Evolutionary conservation across 2,113 vertebrate genomes (phyloP), one percentile per base, ranked within the genome.

Genomic region (Coracopsis vasa): DNA sequence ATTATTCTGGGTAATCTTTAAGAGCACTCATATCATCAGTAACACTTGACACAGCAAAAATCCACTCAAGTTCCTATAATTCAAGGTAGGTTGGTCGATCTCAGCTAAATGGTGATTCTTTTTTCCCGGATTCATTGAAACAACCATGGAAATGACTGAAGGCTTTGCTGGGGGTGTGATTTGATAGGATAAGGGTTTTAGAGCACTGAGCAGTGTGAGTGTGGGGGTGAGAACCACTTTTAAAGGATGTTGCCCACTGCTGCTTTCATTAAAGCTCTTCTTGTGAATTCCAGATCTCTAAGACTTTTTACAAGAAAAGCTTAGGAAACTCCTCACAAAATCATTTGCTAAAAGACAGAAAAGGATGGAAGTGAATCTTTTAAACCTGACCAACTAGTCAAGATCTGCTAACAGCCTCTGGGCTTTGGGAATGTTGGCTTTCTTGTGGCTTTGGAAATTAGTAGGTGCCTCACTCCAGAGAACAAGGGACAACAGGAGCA

Each of bases 61-160:
- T 65, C 47, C 56, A 45, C 16, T 50, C 35, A 13, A 17, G 11
- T 71, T 74, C 47, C 45, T 58, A 2, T 62, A 24, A 33, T 13
- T 69, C 21, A 15, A 27, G 51, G 35, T 47, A 18, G 28, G 62
- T 79, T 75, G 47, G 37, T 62, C 18, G 31, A 10, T 67, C 47
- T 45, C 44, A 71, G 61, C 12, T 48, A 18, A 13, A 3, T 5
- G 3, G 15, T 18, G 9, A 7, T 41, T 50, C 10, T 24, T 48
- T 74, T 67, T 48, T 2, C 28, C 35, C 47, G n/a, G 24, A 28
- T 37, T 64, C 6, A 1, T 25, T 45, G 75, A 50, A 25, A 41
- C 9, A 44, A 5, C 3, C 2, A 1, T 4, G 2, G 79, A 61
- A 56, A 44, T 45, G 8, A 28, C 44, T 48, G 1, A n/a, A 42